Evolutionary conservation across 1,140 invertebrate genomes (phyloP).

Genomic region (Drosophila pseudoananassae): DNA sequence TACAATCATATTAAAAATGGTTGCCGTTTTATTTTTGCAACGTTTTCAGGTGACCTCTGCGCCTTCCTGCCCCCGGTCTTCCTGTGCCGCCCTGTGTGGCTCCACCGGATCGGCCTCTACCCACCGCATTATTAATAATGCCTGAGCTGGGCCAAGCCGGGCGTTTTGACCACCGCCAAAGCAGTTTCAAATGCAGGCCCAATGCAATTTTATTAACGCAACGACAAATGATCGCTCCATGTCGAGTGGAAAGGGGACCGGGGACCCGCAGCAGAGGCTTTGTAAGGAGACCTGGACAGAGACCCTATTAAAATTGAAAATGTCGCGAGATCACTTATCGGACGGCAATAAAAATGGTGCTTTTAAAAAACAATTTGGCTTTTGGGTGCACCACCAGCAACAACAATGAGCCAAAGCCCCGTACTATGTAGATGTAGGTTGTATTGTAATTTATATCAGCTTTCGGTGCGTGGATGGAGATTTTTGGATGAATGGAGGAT

Average conservation of each 20-base stretch:
- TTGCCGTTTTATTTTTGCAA: constrained; percentile 80
- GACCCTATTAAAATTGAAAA: constrained; percentile 83
- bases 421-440: constrained; percentile 52
- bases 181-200: constrained; percentile 80
- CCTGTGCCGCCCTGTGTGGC: constrained; percentile 3
- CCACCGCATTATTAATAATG: constrained; percentile 78
- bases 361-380: constrained; percentile 83
- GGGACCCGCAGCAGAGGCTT: constrained; percentile 25
- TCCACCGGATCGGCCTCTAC: constrained; percentile 9
- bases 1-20: constrained; percentile 83
- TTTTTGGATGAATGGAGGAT: neutral
- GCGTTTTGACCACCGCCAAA: constrained; percentile 67
- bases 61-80: constrained; percentile 15
- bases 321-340: constrained; percentile 83
- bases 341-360: constrained; percentile 81
- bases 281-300: constrained; percentile 46
- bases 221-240: constrained; percentile 76
- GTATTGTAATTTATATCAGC: constrained; percentile 67
- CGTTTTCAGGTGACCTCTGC: constrained; percentile 75
- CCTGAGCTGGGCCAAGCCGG: constrained; percentile 36
- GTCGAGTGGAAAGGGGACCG: constrained; percentile 7
- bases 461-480: constrained; percentile 47
- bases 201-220: constrained; percentile 83
- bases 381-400: constrained; percentile 50
- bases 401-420: constrained; percentile 2